These are phyloP conservation scores for Tylochromis polylepis DNA, from an alignment of 2,113 vertebrate species.

Conservation along the genomic window DNA sequence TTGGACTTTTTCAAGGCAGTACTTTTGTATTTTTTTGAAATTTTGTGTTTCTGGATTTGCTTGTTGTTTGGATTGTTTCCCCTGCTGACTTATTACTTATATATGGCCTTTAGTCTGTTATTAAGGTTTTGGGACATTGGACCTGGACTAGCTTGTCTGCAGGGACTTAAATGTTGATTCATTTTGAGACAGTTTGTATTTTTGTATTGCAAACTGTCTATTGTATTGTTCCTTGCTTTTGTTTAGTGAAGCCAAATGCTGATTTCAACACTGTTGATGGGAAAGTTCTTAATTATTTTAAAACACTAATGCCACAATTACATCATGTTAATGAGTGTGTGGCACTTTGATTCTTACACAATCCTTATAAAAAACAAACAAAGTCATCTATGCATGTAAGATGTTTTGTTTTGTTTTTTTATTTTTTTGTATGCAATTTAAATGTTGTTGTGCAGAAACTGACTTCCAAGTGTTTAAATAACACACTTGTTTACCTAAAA, in stretches of 20 bases:
- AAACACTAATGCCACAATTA: not conserved
- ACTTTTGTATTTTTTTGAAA: not conserved
- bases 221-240: not conserved
- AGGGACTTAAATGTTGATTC: not conserved
- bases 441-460: not conserved
- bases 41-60: not conserved
- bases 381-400: fast-evolving
- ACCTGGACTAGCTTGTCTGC: not conserved
- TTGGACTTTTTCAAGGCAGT: not conserved
- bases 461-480: not conserved
- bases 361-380: not conserved
- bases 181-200: not conserved
- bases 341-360: not conserved
- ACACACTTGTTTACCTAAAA: not conserved
- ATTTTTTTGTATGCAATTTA: fast-evolving
- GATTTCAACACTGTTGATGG: not conserved
- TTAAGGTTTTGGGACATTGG: not conserved
- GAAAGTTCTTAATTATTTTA: not conserved
- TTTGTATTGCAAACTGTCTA: fast-evolving
- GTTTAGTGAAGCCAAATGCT: fast-evolving
- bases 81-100: not conserved
- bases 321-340: not conserved
- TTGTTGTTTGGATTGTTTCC: not conserved
- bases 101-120: not conserved
- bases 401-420: no score